These are phyloP conservation scores for Ariolimax columbianus DNA, from an alignment of 2,888 invertebrate genomes.

Conservation along the genomic window DNA sequence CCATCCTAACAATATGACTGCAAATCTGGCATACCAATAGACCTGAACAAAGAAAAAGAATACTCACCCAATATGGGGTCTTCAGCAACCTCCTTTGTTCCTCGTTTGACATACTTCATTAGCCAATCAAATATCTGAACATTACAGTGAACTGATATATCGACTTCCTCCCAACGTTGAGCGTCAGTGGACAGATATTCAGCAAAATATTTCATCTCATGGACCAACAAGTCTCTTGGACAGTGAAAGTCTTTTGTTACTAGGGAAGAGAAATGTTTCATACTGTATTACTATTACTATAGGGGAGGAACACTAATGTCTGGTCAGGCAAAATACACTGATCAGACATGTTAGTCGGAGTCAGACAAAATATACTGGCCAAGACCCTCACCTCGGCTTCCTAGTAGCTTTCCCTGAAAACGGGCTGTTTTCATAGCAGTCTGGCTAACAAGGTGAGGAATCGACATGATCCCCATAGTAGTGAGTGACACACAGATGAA, in stretches of 20 bases:
- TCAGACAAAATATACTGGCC: no score
- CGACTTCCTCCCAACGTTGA: constrained; percentile 87
- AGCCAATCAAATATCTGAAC: constrained; percentile 97
- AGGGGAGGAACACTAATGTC: no score
- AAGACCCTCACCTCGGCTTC: no score
- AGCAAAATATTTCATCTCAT: constrained; percentile 94
- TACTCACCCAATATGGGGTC: constrained; percentile 71
- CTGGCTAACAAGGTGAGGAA: no score
- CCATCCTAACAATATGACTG: no score
- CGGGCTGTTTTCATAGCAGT: no score
- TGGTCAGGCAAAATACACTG: no score
- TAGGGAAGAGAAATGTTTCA: constrained; percentile 56
- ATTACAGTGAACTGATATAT: constrained; percentile 97
- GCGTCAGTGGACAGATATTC: constrained; percentile 78
- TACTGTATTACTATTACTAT: no score
- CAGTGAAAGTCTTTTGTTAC: constrained; percentile 93
- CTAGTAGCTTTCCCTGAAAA: no score
- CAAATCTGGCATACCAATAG: neutral
- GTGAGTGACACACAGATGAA: no score
- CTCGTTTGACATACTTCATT: constrained; percentile 93
- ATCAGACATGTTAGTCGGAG: no score
- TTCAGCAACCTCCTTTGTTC: constrained; percentile 64
- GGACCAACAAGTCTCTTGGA: constrained; percentile 89
- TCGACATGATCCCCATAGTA: no score
- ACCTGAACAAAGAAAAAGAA: neutral